Percentiles rank a stretch among this genome's conserved stretches.
Evolutionary conservation across 1,140 invertebrate species (phyloP).

Genomic region (Calosoma granatense): DNA sequence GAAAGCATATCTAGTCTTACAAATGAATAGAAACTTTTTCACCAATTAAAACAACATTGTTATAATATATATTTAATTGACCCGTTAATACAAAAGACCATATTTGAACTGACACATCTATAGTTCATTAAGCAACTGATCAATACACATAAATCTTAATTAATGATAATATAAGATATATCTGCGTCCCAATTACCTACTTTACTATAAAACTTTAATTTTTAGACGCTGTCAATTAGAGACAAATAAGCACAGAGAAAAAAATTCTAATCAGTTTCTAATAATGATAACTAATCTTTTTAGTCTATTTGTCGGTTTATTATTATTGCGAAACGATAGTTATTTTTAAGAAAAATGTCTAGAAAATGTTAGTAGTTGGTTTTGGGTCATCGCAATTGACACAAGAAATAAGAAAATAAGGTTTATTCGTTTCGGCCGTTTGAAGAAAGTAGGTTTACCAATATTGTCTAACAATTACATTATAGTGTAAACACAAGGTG

Average conservation of each 20-base stretch:
- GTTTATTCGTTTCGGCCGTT: neutral
- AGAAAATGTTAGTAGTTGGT: neutral
- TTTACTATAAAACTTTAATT: neutral
- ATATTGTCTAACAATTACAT: neutral
- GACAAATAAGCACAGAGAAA: neutral
- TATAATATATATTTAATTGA: no score
- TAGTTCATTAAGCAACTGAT: no score
- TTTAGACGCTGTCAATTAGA: no score
- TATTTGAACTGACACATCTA: no score
- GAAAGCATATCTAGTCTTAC: no score
- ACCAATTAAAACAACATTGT: no score
- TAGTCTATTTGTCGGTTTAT: neutral
- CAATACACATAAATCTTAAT: neutral
- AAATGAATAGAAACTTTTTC: no score
- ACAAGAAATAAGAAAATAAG: neutral
- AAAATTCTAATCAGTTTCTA: neutral
- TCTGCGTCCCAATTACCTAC: neutral
- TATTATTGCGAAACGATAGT: neutral
- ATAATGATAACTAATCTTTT: neutral
- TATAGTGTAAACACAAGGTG: neutral
- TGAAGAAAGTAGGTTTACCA: neutral
- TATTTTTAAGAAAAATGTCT: neutral
- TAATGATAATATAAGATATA: neutral
- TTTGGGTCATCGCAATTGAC: neutral
- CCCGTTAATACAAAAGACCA: no score